Base-by-base conservation (phyloP, 2,888 invertebrate species). In the Limnephilus rhombicus region DNA sequence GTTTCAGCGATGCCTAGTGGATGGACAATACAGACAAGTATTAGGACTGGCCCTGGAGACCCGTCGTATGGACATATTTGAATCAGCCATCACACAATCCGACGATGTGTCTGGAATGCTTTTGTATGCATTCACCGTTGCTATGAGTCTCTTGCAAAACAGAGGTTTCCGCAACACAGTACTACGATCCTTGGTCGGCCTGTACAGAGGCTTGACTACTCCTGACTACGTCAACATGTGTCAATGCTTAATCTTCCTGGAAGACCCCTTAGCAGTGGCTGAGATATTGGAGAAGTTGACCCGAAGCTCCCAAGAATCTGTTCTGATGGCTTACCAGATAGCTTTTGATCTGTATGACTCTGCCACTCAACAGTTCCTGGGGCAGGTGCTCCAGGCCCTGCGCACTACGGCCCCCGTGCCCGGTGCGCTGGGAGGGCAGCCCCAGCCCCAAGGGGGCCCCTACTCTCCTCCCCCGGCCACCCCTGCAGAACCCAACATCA, bases 191-290 rank as follows among this genome's bases (percentile, higher is more conserved):
- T 96, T 99, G 91, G 99, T 99, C 11, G 98, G 97, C 91, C 96
- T 99, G 1, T 99, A 99, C 95, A 97, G 98, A 94, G 98, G 98
- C 91, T 96, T 99, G 81, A 97, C 98, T 41, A 98, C 98, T 49
- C 99, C 99, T 0, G 99, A 99, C 95, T 99, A 99, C 95, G 99
- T 99, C 31, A 99, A 98, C 95, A 99, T 99, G 98, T 99, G 99
- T 94, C 99, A 99, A 96, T 99, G 99, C 95, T 97, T 99, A 92
- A 99, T 99, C 94, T 99, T 99, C 95, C 96, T 99, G 87, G 99
- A 99, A 95, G 99, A 99, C 95, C 98, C 99, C 0, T 96, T 98
- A 31, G 98, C 99, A 49, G 99, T 99, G 0, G 99, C 99, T 29
- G 98, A 99, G 95, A 98, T 99, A 93, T 96, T 99, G 12, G 99